Base-by-base conservation (phyloP, 2,888 invertebrate genomes). In the Drosophila atripex region DNA sequence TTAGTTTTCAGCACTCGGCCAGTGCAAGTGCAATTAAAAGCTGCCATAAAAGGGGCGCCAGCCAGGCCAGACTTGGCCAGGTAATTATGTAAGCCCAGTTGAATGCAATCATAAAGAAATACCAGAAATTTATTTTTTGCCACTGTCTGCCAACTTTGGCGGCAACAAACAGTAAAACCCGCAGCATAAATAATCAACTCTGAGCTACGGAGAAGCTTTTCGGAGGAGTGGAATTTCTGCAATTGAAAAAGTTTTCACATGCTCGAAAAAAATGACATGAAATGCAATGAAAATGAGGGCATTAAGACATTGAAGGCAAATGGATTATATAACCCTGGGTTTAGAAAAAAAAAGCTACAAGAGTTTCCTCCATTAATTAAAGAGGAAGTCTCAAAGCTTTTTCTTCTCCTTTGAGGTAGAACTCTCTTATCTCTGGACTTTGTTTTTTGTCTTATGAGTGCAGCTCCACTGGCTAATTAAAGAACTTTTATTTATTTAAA, bases 71-170 rank as follows among this genome's bases (percentile, higher is more conserved):
- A 51, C 49, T 25, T 58, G 75, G 43, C 69, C 56, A 57, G 70
- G 76, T 76, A 86, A 83, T 80, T 80, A 86, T 80, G 70, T 80
- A 80, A 80, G 70, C 70, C 61, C 57, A 57, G 55, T 61, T 14
- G 73, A 30, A 59, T 54, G 78, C 61, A 78, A 80, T 71, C 57
- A 61, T 60, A 64, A 59, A 35, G 53, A 39, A 61, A 54, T 55
- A 52, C 51, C 54, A 57, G 28, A 56, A 50, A 70, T 47, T 43
- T 21, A 38, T 30, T 63, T 35, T 51, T 63, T 35, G 14, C 59
- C 9, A 60, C 59, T 60, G 23, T 30, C 56, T 52, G 46, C 46
- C 55, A 23, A 46, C 64, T 55, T 43, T 55, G 47, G 55, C 57
- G 45, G 57, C 61, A 30, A 43, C 39, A 58, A 47, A 55, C 38